A percentile compares a stretch with the other conserved stretches of the same genome.
These are phyloP conservation scores for Dryadula phaetusa DNA, from an alignment of 2,888 invertebrate genomes.

Conservation along the genomic window DNA sequence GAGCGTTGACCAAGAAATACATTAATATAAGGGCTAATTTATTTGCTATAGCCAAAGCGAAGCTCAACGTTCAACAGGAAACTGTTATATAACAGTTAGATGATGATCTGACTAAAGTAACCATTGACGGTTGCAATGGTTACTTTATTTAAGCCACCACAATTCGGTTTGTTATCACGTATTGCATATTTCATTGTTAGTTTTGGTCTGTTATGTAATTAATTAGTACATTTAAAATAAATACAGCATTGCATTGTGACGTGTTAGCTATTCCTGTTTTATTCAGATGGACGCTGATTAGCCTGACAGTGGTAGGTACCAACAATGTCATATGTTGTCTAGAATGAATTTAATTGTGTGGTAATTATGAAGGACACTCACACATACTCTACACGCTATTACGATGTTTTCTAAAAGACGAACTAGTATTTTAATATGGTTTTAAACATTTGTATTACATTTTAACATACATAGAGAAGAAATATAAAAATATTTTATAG, in stretches of 20 bases:
- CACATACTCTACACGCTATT: background rate
- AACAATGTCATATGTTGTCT: constrained; percentile 45
- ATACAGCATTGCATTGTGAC: constrained; percentile 39
- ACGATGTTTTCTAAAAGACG: background rate
- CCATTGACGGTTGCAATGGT: constrained; percentile 6
- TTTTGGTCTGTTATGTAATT: constrained; percentile 34
- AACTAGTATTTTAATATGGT: background rate
- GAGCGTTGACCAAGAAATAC: background rate
- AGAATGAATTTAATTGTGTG: constrained; percentile 38
- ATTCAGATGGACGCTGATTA: constrained; percentile 53
- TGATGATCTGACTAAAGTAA: too few species aligned
- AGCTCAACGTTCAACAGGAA: constrained; percentile 10
- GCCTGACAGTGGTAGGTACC: constrained; percentile 37
- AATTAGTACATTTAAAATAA: constrained; percentile 31
- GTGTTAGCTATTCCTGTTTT: constrained; percentile 47
- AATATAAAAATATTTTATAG: too few species aligned
- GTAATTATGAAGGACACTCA: constrained; percentile 33
- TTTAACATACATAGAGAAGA: too few species aligned
- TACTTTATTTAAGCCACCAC: constrained; percentile 1
- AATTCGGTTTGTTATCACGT: constrained; percentile 28
- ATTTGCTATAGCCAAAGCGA: background rate
- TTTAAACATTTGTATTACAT: background rate
- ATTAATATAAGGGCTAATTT: background rate
- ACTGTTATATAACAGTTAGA: too few species aligned
- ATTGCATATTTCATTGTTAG: constrained; percentile 31